Evolutionary conservation across 2,888 invertebrate species (phyloP), one percentile per base, ranked within the genome.

Genomic region (Oxytorus armatus): DNA sequence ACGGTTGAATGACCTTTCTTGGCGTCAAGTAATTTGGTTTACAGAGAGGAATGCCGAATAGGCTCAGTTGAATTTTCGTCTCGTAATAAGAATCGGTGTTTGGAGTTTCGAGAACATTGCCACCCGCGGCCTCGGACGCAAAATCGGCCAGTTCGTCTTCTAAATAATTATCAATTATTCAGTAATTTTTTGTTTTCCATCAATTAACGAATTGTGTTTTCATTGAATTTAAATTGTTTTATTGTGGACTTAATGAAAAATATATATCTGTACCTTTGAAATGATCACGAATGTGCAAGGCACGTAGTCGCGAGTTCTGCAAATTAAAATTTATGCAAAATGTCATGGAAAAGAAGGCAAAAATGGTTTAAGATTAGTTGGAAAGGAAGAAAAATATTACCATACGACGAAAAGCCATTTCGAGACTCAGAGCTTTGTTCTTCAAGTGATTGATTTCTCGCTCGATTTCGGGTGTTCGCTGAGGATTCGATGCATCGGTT

Each of bases 101-200:
- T 23, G 90, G 94, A 3, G 88, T 90, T 61, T 79, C 83, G 18
- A 90, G 77, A 0, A 90, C 84, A 10, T 78, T 77, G 10, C 88
- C 90, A n/a, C 90, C 90, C 7, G 86, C 86, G 14, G 87, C 82
- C 82, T 89, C 89, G 11, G 90, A 87, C 33, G 89, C 89, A 75
- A 90, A 90, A 83, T 90, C 90, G 33, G 90, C 86, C 29, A 88
- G 69, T 44, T 84, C 85, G 33, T 83, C 79, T 8, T 83, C 83
- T 70, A 47, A 55, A 39, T 36, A 36, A 8, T 36, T 36, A 8
- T 36, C 4, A 8, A 36, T 8, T 36, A 29, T 39, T 33, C 14
- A 14, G 8, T 39, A 3, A 18, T 8, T 63, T 59, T 51, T 61
- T 5, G 3, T 18, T 16, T 49, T 49, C 18, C 10, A 49, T n/a